Base-by-base conservation (phyloP, 2,888 invertebrate species). In the Ditylenchus weischeri region DNA sequence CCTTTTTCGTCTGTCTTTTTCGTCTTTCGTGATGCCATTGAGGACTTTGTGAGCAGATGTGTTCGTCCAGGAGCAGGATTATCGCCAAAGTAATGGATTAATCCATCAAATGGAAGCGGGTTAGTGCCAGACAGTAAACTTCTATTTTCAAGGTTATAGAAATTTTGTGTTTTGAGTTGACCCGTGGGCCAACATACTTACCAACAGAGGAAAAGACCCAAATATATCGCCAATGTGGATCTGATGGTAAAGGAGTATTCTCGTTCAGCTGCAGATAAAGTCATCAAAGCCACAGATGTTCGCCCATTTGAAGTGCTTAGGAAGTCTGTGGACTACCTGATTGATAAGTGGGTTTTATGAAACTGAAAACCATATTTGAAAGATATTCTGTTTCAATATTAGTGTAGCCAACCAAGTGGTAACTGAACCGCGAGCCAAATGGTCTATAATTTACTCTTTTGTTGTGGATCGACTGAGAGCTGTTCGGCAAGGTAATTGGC, bases 181-280 rank as follows among this genome's bases (percentile, higher is more conserved):
- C n/a, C 54, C 54, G n/a, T 54, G 54, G 54, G 21, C 13, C n/a
- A 21, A 21, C n/a, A 4, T 10, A 54, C 23, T 13, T 13, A 23
- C 23, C n/a, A 23, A 11, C 10, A 23, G 7, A 54, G 54, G 54
- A 54, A 54, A 54, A 54, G 54, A 10, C 23, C 54, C 21, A 54
- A 54, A 29, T 54, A 23, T 29, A 18, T 21, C 11, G 54, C 54
- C n/a, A 54, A 54, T 54, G 11, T 29, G 21, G 21, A 50, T 4
- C 21, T 50, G 11, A 54, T 54, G 54, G 54, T 54, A 54, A 54
- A 54, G 29, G 54, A 54, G n/a, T 54, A 54, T 29, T 21, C 54
- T 23, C 54, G 54, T 23, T 54, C 54, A 1, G 54, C 54, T 15
- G 54, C 54, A 11, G 54, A 54, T 18, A 54, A 54, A 54, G 54